A percentile compares a stretch with the other conserved stretches of the same genome.
These are phyloP conservation scores for Falco columbarius DNA, from an alignment of 2,797 vertebrate species.

Conservation along the genomic window DNA sequence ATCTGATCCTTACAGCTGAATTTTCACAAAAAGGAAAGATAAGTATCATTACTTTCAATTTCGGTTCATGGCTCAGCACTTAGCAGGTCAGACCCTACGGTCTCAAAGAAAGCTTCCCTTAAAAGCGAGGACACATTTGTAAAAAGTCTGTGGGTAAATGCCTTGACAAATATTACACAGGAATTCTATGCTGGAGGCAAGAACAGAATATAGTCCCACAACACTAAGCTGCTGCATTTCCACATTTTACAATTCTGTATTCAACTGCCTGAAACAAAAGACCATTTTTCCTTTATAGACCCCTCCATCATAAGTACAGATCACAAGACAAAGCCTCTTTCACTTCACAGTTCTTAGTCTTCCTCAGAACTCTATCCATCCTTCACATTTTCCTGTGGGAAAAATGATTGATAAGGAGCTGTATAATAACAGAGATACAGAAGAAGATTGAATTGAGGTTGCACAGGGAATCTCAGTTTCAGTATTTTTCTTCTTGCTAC, in stretches of 20 bases:
- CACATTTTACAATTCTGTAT: conserved; percentile 47
- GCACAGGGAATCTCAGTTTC: conserved; percentile 8
- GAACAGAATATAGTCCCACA: conserved; percentile 23
- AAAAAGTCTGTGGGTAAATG: background rate
- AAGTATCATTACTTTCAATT: background rate
- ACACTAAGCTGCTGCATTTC: conserved; percentile 1
- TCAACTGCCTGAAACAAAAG: conserved; percentile 64
- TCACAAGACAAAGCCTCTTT: conserved; percentile 64
- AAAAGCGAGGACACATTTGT: background rate
- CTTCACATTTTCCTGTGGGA: conserved; percentile 64
- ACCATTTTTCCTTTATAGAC: conserved; percentile 51
- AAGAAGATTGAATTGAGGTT: background rate
- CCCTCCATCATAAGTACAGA: conserved; percentile 45
- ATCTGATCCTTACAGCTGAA: background rate
- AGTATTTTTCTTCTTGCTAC: background rate
- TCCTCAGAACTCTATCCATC: conserved; percentile 57
- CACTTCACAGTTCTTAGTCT: conserved; percentile 24
- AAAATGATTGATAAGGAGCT: conserved; percentile 58
- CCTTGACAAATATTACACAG: background rate
- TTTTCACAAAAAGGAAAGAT: background rate
- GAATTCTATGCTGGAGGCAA: conserved; percentile 43
- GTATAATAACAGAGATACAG: background rate
- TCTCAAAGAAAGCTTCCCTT: background rate
- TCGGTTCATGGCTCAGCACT: background rate
- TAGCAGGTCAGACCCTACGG: background rate